Conservation (phyloP, 2,888 invertebrate species). For the Perizoma flavofasciatum region DNA sequence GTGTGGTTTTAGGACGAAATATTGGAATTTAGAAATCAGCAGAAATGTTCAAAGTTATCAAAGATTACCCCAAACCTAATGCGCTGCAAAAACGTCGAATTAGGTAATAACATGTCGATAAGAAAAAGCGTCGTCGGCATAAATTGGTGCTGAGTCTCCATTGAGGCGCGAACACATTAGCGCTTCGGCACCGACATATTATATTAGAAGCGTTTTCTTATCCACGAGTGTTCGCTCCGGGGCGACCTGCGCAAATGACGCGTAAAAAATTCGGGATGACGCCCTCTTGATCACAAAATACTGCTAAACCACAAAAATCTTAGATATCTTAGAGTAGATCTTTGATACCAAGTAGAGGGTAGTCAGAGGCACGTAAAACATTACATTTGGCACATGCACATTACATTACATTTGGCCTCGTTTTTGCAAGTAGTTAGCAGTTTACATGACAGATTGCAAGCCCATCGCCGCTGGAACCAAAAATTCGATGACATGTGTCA, state of each 20-base stretch:
- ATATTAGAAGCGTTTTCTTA: slow-evolving; percentile 58
- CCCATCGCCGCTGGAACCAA: too few relatives aligned
- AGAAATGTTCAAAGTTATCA: slow-evolving; percentile 40
- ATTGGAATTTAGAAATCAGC: slow-evolving; percentile 29
- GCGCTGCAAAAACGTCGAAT: slow-evolving; percentile 67
- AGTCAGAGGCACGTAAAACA: too few relatives aligned
- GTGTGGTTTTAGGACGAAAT: slow-evolving; percentile 7
- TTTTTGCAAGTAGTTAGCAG: too few relatives aligned
- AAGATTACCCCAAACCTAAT: slow-evolving; percentile 62
- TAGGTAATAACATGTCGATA: slow-evolving; percentile 70
- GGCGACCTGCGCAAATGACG: slow-evolving; percentile 70
- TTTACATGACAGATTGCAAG: too few relatives aligned
- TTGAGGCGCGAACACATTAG: slow-evolving; percentile 69
- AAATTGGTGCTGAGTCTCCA: slow-evolving; percentile 71
- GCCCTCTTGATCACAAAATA: slow-evolving; percentile 64
- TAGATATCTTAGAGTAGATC: too few relatives aligned
- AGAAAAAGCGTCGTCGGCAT: slow-evolving; percentile 68
- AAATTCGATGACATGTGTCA: too few relatives aligned
- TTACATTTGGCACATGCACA: too few relatives aligned
- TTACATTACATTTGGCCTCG: too few relatives aligned
- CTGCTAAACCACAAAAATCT: slow-evolving; percentile 30
- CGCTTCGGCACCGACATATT: slow-evolving; percentile 55
- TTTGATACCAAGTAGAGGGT: too few relatives aligned
- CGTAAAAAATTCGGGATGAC: slow-evolving; percentile 72
- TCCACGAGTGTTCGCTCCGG: slow-evolving; percentile 56